Percentiles rank a stretch among this genome's conserved stretches.
Conservation (phyloP, 1,140 invertebrate genomes). For the Thrips palmi region DNA sequence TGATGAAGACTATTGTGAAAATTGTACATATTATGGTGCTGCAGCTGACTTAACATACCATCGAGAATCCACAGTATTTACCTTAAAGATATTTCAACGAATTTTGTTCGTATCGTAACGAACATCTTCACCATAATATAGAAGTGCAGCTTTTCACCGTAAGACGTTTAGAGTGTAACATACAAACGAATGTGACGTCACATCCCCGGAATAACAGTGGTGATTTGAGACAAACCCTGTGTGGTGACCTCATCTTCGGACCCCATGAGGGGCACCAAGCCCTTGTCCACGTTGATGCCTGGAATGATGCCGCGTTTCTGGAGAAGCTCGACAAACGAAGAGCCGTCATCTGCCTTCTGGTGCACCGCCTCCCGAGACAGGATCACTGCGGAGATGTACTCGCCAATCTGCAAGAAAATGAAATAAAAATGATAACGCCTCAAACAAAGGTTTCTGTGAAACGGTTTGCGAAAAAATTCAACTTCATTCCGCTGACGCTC, state of each 20-base stretch:
- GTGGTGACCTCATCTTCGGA: constrained; percentile 45
- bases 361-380: constrained; percentile 52
- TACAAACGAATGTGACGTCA: too few relatives aligned
- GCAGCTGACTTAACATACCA: too few relatives aligned
- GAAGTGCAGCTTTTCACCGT: too few relatives aligned
- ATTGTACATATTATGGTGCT: too few relatives aligned
- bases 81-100: too few relatives aligned
- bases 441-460: not conserved
- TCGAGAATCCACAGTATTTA: too few relatives aligned
- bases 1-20: too few relatives aligned
- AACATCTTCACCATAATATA: too few relatives aligned
- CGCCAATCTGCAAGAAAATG: constrained; percentile 12
- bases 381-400: constrained; percentile 32
- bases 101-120: too few relatives aligned
- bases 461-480: not conserved
- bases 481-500: not conserved
- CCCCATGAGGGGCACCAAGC: constrained; percentile 31
- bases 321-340: constrained; percentile 28
- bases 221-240: too few relatives aligned
- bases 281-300: constrained; percentile 33
- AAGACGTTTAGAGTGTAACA: too few relatives aligned
- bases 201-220: too few relatives aligned
- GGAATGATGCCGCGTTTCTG: constrained; percentile 14
- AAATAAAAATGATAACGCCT: not conserved
- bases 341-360: constrained; percentile 35